Conservation (phyloP, 1,140 invertebrate species). For the Heliconius hermathena region DNA sequence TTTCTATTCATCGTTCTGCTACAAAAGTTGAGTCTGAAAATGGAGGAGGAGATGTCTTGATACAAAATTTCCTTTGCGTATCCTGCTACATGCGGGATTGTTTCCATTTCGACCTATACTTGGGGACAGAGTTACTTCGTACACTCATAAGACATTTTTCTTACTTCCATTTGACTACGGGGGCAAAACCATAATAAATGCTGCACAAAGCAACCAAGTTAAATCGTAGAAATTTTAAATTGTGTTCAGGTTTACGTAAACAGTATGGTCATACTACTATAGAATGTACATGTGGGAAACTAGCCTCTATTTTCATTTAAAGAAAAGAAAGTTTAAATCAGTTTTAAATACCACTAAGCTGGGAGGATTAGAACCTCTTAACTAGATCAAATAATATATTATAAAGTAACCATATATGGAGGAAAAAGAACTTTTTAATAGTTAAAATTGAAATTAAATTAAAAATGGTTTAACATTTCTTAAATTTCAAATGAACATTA, state of each 20-base stretch:
- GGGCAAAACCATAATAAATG: neutral
- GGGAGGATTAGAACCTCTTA: neutral
- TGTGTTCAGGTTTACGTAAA: neutral
- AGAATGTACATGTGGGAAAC: neutral
- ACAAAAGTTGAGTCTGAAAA: too few relatives aligned
- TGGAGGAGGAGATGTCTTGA: too few relatives aligned
- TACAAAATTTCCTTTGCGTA: too few relatives aligned
- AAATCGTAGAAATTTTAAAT: neutral
- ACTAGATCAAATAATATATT: neutral
- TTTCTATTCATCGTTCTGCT: too few relatives aligned
- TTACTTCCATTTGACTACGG: too few relatives aligned
- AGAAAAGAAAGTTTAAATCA: neutral
- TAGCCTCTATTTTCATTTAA: neutral
- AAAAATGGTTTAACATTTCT: neutral
- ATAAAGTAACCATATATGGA: too few relatives aligned
- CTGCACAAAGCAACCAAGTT: neutral
- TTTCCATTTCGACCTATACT: too few relatives aligned
- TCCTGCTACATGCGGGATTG: too few relatives aligned
- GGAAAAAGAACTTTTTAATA: neutral
- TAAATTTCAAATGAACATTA: neutral
- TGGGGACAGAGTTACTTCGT: too few relatives aligned
- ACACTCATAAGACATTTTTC: too few relatives aligned
- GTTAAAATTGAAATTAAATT: neutral
- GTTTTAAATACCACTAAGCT: constrained; percentile 1
- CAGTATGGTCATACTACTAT: neutral